A percentile compares a stretch with the other conserved stretches of the same genome.
Conservation (phyloP, 2,113 vertebrate species). For the Lamprologus speciosus region DNA sequence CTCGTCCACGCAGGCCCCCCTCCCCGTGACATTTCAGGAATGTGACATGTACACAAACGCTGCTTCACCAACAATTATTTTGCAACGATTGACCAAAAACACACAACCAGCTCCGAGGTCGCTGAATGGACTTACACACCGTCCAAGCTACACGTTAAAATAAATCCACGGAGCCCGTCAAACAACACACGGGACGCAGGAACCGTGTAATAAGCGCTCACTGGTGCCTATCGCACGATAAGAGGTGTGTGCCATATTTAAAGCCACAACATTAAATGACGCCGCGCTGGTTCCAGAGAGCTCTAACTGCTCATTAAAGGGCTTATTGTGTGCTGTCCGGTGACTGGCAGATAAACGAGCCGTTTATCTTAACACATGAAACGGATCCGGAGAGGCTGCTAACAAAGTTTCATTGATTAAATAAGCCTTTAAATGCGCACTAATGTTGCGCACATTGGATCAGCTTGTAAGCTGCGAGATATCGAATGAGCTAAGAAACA, state of each 20-base stretch:
- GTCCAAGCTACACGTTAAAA: background rate
- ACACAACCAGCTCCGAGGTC: background rate
- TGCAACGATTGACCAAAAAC: background rate
- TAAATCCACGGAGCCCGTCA: background rate
- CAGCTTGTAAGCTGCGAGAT: background rate
- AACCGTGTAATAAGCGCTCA: background rate
- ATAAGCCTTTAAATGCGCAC: background rate
- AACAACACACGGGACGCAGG: background rate
- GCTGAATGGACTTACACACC: background rate
- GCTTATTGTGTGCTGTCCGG: slow-evolving; percentile 13
- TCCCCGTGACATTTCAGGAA: background rate
- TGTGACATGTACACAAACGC: background rate
- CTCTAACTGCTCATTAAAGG: slow-evolving; percentile 34
- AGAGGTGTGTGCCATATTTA: background rate
- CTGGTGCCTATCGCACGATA: background rate
- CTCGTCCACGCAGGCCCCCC: background rate
- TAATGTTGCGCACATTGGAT: background rate
- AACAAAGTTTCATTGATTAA: background rate
- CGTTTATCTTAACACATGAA: background rate
- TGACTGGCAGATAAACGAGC: slow-evolving; percentile 1
- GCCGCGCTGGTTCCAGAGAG: background rate
- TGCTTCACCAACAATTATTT: background rate
- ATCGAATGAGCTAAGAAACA: slow-evolving; percentile 48
- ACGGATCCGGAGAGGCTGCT: background rate
- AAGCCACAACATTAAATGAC: background rate